Conservation (phyloP, 2,888 invertebrate species). For the Cerceris ruficornis region DNA sequence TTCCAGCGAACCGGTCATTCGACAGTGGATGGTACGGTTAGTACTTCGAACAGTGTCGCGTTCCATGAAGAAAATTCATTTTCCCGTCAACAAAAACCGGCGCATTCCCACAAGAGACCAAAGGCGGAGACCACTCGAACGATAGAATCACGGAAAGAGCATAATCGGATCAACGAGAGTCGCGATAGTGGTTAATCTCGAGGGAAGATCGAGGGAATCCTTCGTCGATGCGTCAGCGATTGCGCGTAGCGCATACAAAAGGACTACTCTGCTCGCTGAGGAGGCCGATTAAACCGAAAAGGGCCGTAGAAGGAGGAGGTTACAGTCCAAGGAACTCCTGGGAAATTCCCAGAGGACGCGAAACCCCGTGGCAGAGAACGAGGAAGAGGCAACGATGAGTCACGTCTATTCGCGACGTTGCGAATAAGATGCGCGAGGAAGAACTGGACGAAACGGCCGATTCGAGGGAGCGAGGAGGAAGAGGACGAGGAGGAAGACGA, state of each 20-base stretch:
- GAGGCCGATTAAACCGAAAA: conserved; percentile 16
- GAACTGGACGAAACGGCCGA: neutral
- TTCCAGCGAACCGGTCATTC: too few species aligned
- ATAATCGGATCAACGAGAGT: conserved; percentile 57
- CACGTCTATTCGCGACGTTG: neutral
- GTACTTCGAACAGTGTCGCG: neutral
- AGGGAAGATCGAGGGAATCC: conserved; percentile 44
- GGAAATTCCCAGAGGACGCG: conserved; percentile 17
- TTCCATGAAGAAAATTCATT: neutral
- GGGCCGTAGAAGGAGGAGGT: conserved; percentile 6
- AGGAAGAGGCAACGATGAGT: conserved; percentile 1
- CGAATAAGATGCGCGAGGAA: neutral
- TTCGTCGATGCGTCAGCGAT: conserved; percentile 45
- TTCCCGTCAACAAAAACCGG: neutral
- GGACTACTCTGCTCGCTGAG: neutral
- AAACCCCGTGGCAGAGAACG: neutral
- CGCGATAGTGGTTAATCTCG: conserved; percentile 45
- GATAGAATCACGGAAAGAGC: conserved; percentile 40
- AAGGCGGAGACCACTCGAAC: conserved; percentile 32
- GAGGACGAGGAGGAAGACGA: conserved; percentile 16
- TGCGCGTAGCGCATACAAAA: conserved; percentile 19
- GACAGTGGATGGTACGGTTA: neutral
- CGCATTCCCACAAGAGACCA: conserved; percentile 14
- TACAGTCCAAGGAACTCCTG: conserved; percentile 5
- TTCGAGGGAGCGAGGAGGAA: neutral